Percentiles rank a stretch among this genome's conserved stretches.
These are phyloP conservation scores for Drosophila limbata DNA, from an alignment of 2,888 invertebrate genomes.

Conservation along the genomic window DNA sequence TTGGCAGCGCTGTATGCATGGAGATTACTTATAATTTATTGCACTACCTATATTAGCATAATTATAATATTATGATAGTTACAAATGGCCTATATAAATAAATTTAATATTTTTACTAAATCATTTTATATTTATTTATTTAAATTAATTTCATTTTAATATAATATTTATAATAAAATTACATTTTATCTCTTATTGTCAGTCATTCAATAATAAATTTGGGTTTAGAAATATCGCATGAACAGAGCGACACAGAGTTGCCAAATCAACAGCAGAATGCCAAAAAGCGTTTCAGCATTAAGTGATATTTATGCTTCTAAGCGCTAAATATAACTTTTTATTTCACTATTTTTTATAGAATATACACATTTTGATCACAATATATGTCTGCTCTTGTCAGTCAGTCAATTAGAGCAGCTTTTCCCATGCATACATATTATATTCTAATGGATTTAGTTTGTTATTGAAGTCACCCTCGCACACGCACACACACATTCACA, in stretches of 20 bases:
- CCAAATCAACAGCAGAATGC: slow-evolving; percentile 4
- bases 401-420: slow-evolving; percentile 48
- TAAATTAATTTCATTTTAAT: neutral
- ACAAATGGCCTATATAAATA: neutral
- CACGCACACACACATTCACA: slow-evolving; percentile 14
- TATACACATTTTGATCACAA: neutral
- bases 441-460: slow-evolving; percentile 48
- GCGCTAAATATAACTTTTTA: slow-evolving; percentile 6
- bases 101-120: no score
- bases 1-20: neutral
- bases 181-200: no score
- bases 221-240: slow-evolving; percentile 52
- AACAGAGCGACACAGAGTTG: slow-evolving; percentile 21
- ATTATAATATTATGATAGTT: neutral
- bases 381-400: slow-evolving; percentile 23
- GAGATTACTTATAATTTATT: neutral
- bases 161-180: neutral
- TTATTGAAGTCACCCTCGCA: slow-evolving; percentile 56
- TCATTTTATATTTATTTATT: neutral
- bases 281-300: neutral
- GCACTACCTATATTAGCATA: neutral
- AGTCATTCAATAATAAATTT: neutral
- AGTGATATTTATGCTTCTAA: neutral
- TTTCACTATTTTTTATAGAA: slow-evolving; percentile 7
- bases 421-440: slow-evolving; percentile 19